Base-by-base conservation (phyloP, 2,888 invertebrate genomes). In the Scaeva pyrastri region DNA sequence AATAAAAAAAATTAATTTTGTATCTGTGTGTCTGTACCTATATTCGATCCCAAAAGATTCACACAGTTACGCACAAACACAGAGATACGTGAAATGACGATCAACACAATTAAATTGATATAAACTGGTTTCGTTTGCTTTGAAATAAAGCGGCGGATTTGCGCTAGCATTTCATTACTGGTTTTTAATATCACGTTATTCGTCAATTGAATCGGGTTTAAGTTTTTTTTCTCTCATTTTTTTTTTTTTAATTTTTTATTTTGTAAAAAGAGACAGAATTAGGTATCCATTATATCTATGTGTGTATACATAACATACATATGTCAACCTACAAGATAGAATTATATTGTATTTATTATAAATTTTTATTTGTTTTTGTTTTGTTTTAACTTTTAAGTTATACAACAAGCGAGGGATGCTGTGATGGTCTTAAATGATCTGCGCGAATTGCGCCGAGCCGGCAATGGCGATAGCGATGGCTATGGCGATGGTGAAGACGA, bases 91-190 rank as follows among this genome's bases (percentile, higher is more conserved):
- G 16, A 66, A 48, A 31, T 26, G 19, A 50, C 31, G 48, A 66
- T 48, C 62, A 82, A 74, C 72, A 82, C 86, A 82, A 86, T 86
- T 77, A 82, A 86, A 86, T 86, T 86, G 86, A 86, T 82, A 86
- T 82, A 86, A 86, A 86, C 86, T 86, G 86, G 86, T 86, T 86
- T 85, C 50, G 73, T 86, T 86, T 39, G 60, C 60, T 60, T 60
- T 82, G 81, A 82, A 56, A 81, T 81, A 71, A 86, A 74, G 86
- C 86, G 86, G 86, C 86, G 86, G 86, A 86, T 86, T 82, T 82
- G 82, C 77, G 82, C 82, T 82, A 86, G 82, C 86, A 82, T 86
- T 86, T 82, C 86, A 82, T 82, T 86, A 86, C 86, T 86, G 86
- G 86, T 86, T 86, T 77, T 68, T 82, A 77, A 76, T 82, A 78